Conservation (phyloP, 2,113 vertebrate genomes). For the Nothoprocta perdicaria region DNA sequence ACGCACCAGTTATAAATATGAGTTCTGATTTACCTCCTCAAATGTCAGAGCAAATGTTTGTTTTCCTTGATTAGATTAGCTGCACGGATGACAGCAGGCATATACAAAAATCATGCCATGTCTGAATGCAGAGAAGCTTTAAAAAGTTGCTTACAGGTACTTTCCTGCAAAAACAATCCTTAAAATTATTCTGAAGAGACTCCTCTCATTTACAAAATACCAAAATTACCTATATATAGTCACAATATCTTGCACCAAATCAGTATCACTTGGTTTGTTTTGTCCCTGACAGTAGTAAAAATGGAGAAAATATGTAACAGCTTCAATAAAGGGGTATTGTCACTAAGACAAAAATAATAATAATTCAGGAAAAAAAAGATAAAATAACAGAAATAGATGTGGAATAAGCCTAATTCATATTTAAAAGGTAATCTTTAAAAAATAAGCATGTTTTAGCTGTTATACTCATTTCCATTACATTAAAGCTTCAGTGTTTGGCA, state of each 20-base stretch:
- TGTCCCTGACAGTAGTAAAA: neutral
- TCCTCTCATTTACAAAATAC: neutral
- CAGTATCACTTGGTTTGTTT: neutral
- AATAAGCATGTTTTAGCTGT: neutral
- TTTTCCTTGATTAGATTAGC: neutral
- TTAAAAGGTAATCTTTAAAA: neutral
- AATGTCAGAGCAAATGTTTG: neutral
- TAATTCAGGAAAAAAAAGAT: neutral
- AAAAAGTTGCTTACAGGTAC: neutral
- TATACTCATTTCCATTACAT: neutral
- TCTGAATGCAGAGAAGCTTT: neutral
- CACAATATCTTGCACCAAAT: neutral
- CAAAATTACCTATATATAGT: neutral
- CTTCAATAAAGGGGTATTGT: neutral
- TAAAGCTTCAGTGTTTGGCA: neutral
- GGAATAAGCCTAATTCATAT: neutral
- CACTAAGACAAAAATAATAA: neutral
- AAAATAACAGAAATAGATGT: neutral
- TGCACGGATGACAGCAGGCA: neutral
- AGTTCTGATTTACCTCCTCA: neutral
- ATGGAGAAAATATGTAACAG: neutral
- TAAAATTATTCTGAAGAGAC: neutral
- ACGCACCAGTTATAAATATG: neutral
- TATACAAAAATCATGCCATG: neutral
- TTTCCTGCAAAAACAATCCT: neutral